phyloP scores from a whole-genome alignment of 1,140 invertebrate genomes.

The Diorhabda elongata region DNA sequence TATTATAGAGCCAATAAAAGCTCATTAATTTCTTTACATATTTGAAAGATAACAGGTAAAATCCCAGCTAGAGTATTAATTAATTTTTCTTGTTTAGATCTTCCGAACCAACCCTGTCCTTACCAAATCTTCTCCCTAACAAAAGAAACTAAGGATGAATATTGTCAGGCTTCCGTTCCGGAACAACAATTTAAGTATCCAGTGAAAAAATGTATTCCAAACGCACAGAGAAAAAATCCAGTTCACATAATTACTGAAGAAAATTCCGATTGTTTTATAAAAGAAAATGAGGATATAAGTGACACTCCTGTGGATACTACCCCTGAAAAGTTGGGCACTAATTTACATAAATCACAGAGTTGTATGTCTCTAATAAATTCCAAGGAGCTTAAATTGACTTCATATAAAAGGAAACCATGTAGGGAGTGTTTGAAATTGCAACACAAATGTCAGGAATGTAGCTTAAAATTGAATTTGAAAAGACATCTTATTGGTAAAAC shows the following conservation, averaged over 20 bases:
- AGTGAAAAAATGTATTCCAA: not conserved
- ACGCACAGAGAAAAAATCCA: not conserved
- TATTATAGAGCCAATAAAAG: too few relatives aligned
- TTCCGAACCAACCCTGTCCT: conserved; percentile 4
- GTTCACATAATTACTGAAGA: not conserved
- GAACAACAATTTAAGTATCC: not conserved
- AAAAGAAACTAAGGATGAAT: not conserved
- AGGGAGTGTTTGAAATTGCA: conserved; percentile 11
- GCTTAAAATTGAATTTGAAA: conserved; percentile 6
- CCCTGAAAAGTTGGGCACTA: conserved; percentile 6
- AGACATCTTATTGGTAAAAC: conserved; percentile 16
- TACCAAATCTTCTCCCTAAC: conserved; percentile 4
- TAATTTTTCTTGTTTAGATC: conserved; percentile 1
- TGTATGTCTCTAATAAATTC: conserved; percentile 7
- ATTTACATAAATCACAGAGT: conserved; percentile 16
- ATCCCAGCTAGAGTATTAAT: too few relatives aligned
- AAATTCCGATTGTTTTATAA: conserved; percentile 20
- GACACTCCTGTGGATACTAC: not conserved
- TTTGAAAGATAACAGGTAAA: too few relatives aligned
- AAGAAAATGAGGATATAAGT: conserved; percentile 6
- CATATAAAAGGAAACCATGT: not conserved
- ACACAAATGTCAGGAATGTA: conserved; percentile 16
- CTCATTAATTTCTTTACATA: too few relatives aligned
- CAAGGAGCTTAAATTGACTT: conserved; percentile 3
- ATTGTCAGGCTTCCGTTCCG: not conserved